Percentiles rank a stretch among this genome's conserved stretches.
phyloP scores from a whole-genome alignment of 2,113 vertebrate genomes.

The Cyprinodon variegatus region DNA sequence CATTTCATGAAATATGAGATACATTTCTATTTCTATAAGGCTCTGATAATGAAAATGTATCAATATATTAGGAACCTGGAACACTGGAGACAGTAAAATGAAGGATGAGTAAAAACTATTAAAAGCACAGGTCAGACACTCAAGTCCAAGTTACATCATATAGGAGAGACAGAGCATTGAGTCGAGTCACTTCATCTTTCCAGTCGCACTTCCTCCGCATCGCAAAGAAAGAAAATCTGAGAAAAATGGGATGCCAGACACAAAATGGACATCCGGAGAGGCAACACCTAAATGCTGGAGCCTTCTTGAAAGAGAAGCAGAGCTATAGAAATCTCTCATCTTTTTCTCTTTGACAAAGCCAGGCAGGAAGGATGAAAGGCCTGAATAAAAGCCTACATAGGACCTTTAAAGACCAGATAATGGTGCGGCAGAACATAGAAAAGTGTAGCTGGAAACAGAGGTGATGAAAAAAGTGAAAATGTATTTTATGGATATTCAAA shows the following conservation, averaged over 20 bases:
- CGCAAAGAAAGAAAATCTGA: conserved; percentile 40
- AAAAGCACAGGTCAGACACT: conserved; percentile 64
- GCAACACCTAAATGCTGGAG: conserved; percentile 50
- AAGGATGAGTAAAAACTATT: conserved; percentile 48
- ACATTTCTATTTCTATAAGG: conserved; percentile 4
- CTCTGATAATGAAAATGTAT: conserved; percentile 21
- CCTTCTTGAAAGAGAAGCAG: conserved; percentile 54
- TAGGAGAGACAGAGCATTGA: conserved; percentile 28
- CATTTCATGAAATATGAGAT: background rate
- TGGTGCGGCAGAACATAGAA: conserved; percentile 35
- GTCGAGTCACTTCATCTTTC: conserved; percentile 39
- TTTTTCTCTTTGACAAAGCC: conserved; percentile 50
- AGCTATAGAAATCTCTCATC: conserved; percentile 55
- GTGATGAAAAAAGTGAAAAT: conserved; percentile 17
- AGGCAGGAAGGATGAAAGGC: conserved; percentile 54
- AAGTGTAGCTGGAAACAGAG: conserved; percentile 46
- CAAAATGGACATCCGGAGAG: conserved; percentile 63
- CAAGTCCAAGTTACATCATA: conserved; percentile 45
- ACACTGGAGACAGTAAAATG: conserved; percentile 8
- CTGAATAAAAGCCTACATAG: conserved; percentile 56
- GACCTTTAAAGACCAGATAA: conserved; percentile 56
- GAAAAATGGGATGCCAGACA: conserved; percentile 56
- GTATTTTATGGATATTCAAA: conserved; percentile 46
- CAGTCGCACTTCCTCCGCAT: conserved; percentile 35
- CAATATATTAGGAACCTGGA: conserved; percentile 41